These are phyloP conservation scores for Colinus virginianus DNA, from an alignment of 2,113 vertebrate species.

Conservation along the genomic window DNA sequence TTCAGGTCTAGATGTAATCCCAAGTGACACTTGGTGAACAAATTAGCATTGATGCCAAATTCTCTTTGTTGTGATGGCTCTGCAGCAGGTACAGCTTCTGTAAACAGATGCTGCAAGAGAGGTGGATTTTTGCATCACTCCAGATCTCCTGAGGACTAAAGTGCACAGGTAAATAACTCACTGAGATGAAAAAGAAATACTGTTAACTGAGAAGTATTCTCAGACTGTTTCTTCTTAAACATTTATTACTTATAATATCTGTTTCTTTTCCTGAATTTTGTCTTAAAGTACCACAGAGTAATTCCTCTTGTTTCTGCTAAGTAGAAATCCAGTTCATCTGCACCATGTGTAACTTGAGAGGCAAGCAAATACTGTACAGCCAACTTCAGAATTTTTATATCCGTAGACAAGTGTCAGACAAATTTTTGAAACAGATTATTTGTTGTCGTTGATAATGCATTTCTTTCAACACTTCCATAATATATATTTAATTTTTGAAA, in stretches of 20 bases:
- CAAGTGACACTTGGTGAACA: slow-evolving; percentile 39
- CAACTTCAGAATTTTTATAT: background rate
- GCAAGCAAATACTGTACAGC: background rate
- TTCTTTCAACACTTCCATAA: background rate
- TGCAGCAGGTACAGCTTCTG: slow-evolving; percentile 45
- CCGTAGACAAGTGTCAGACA: background rate
- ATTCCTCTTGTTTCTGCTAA: background rate
- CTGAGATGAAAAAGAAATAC: slow-evolving; percentile 45
- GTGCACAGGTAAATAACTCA: slow-evolving; percentile 23
- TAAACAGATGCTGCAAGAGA: slow-evolving; percentile 65
- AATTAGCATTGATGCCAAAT: slow-evolving; percentile 28
- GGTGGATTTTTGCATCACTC: slow-evolving; percentile 59
- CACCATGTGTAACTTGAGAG: background rate
- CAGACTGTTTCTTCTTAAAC: background rate
- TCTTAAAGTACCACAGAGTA: background rate
- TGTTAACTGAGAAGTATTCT: background rate
- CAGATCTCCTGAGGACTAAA: slow-evolving; percentile 53
- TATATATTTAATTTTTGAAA: background rate
- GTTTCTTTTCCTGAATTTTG: background rate
- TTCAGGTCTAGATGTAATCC: slow-evolving; percentile 36
- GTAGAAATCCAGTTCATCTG: background rate
- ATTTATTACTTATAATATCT: background rate
- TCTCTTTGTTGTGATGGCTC: slow-evolving; percentile 28
- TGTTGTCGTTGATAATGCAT: background rate
- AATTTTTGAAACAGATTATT: background rate